A percentile compares a stretch with the other conserved stretches of the same genome.
phyloP scores from a whole-genome alignment of 2,797 vertebrate genomes.

The Gouania willdenowi region DNA sequence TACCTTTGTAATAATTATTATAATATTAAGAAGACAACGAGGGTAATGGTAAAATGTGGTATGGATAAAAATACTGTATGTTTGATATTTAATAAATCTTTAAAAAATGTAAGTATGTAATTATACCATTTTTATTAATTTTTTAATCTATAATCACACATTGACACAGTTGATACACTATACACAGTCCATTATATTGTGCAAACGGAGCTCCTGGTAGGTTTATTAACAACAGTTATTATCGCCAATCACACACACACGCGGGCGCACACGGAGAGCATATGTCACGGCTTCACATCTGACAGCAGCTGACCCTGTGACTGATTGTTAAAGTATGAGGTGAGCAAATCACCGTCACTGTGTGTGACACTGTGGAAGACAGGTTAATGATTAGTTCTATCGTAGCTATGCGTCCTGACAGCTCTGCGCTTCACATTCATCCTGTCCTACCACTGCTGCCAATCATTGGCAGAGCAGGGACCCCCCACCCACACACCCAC shows the following conservation, averaged over 20 bases:
- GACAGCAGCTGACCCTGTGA: conserved; percentile 5
- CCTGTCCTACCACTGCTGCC: conserved; percentile 36
- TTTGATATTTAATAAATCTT: too few relatives aligned
- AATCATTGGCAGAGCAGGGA: neutral
- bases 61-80: too few relatives aligned
- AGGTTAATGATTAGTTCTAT: conserved; percentile 36
- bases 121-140: too few relatives aligned
- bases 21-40: too few relatives aligned
- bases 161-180: too few relatives aligned
- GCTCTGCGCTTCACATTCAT: conserved; percentile 10
- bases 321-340: neutral
- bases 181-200: too few relatives aligned
- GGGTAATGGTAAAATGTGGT: too few relatives aligned
- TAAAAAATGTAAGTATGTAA: too few relatives aligned
- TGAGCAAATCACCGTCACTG: conserved; percentile 20
- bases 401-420: conserved; percentile 6
- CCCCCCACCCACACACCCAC: too few relatives aligned
- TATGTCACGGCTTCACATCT: neutral
- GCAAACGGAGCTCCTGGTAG: too few relatives aligned
- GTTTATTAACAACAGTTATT: neutral
- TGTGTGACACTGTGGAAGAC: conserved; percentile 9
- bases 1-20: too few relatives aligned
- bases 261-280: neutral
- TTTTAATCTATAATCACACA: too few relatives aligned
- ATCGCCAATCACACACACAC: neutral